These are phyloP conservation scores for Metalampra italica DNA, from an alignment of 2,888 invertebrate species.

Conservation along the genomic window DNA sequence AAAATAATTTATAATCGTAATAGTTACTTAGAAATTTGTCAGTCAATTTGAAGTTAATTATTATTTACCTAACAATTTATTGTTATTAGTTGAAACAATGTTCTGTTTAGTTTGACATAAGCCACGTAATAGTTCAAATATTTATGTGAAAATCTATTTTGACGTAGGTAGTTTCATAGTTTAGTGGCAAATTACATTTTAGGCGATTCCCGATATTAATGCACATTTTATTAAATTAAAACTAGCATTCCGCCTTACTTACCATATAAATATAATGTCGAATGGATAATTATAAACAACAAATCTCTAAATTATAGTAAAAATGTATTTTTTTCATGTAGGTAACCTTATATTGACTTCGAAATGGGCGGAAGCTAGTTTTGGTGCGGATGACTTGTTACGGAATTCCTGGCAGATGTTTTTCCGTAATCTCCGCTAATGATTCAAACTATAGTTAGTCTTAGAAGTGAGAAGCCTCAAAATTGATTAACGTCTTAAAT, in stretches of 20 bases:
- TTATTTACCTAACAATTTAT: slow-evolving; percentile 7
- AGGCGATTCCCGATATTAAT: background rate
- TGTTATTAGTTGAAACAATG: background rate
- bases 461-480: too few relatives aligned
- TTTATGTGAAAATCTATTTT: background rate
- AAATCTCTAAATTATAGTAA: too few relatives aligned
- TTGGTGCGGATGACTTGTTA: too few relatives aligned
- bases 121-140: background rate
- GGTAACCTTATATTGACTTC: too few relatives aligned
- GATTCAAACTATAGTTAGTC: too few relatives aligned
- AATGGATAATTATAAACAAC: too few relatives aligned
- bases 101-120: background rate
- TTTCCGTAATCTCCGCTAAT: too few relatives aligned
- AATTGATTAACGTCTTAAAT: too few relatives aligned
- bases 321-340: too few relatives aligned
- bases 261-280: too few relatives aligned
- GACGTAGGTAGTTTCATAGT: background rate
- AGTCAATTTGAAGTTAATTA: slow-evolving; percentile 50
- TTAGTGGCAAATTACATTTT: slow-evolving; percentile 3
- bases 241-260: background rate
- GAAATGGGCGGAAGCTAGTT: too few relatives aligned
- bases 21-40: slow-evolving; percentile 18
- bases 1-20: slow-evolving; percentile 2
- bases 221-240: background rate
- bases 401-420: too few relatives aligned